Evolutionary conservation across 2,797 vertebrate species (phyloP).

Genomic region (Chelon auratus): DNA sequence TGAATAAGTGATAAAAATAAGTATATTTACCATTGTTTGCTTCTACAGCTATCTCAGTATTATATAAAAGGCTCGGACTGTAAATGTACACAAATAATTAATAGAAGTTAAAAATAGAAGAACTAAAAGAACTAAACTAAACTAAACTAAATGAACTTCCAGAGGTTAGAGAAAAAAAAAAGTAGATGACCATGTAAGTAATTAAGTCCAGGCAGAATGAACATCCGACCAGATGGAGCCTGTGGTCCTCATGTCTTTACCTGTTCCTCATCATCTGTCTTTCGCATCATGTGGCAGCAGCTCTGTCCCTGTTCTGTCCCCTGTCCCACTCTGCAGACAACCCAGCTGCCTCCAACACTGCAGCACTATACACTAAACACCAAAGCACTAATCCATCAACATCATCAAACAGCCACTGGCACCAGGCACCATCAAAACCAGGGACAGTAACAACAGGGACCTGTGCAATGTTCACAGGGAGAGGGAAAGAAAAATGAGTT

Average conservation of each 20-base stretch:
- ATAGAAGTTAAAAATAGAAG: neutral
- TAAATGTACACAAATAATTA: neutral
- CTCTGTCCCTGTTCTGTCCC: slow-evolving; percentile 62
- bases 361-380: slow-evolving; percentile 76
- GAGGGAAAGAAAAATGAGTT: neutral
- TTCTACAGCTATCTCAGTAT: no score
- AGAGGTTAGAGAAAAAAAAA: slow-evolving; percentile 14
- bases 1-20: no score
- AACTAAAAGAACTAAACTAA: no score
- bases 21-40: no score
- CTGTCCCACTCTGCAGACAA: slow-evolving; percentile 50
- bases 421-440: slow-evolving; percentile 64
- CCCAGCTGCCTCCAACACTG: slow-evolving; percentile 32
- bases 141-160: neutral
- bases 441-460: slow-evolving; percentile 48
- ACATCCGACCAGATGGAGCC: slow-evolving; percentile 28
- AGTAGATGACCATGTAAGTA: neutral
- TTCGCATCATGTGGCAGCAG: slow-evolving; percentile 65
- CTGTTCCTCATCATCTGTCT: slow-evolving; percentile 71
- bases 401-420: slow-evolving; percentile 66
- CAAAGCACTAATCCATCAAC: slow-evolving; percentile 72
- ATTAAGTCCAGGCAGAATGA: slow-evolving; percentile 12
- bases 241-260: slow-evolving; percentile 61
- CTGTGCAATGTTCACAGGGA: slow-evolving; percentile 33
- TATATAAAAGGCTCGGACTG: neutral